phyloP scores from a whole-genome alignment of 2,888 invertebrate genomes.

The Xestia c-nigrum region DNA sequence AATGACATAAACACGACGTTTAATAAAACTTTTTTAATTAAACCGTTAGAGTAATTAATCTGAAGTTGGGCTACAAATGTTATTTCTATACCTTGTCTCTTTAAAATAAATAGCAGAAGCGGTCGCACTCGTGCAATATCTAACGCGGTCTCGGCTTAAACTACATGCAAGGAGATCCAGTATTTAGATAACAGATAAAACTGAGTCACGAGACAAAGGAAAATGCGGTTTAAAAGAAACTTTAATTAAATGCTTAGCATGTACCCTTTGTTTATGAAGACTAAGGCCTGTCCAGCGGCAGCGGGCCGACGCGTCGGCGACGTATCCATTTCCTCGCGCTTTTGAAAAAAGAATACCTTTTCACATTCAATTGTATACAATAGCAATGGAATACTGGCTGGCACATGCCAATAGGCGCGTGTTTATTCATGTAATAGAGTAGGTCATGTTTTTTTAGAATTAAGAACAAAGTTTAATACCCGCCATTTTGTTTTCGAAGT shows the following conservation, averaged over 20 bases:
- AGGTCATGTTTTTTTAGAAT: constrained; percentile 41
- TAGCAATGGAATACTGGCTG: constrained; percentile 42
- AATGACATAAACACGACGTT: background rate
- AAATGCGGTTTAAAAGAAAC: constrained; percentile 80
- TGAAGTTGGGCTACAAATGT: constrained; percentile 3
- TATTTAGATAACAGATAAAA: constrained; percentile 77
- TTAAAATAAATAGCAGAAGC: constrained; percentile 23
- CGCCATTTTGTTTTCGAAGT: background rate
- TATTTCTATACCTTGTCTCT: background rate
- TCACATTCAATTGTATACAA: constrained; percentile 35
- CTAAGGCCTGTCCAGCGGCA: constrained; percentile 63
- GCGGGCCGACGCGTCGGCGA: constrained; percentile 55
- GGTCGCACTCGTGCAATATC: constrained; percentile 31
- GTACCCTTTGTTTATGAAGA: constrained; percentile 74
- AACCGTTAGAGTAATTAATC: background rate
- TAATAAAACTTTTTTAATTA: constrained; percentile 16
- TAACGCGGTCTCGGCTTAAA: constrained; percentile 54
- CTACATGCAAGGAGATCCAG: constrained; percentile 68
- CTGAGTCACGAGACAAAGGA: constrained; percentile 75
- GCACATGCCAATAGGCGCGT: constrained; percentile 38
- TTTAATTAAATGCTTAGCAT: constrained; percentile 83
- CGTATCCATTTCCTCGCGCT: constrained; percentile 73
- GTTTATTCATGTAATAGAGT: constrained; percentile 33
- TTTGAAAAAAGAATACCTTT: constrained; percentile 62
- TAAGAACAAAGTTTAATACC: constrained; percentile 3